Evolutionary conservation across 2,113 vertebrate species (phyloP), one percentile per base, ranked within the genome.

Genomic region (Austrofundulus limnaeus): DNA sequence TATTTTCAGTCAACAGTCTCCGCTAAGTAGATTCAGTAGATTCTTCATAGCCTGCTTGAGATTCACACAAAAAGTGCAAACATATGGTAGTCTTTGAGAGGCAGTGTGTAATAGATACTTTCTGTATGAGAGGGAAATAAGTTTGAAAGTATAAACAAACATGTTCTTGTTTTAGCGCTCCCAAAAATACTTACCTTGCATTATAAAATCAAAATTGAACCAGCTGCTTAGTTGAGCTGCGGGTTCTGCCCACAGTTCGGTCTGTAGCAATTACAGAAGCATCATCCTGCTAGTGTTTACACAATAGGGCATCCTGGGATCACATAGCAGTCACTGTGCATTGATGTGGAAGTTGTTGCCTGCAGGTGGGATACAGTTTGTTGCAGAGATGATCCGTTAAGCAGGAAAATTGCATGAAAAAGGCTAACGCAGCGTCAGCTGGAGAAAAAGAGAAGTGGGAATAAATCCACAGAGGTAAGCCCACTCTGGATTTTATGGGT

Each of bases 381-480:
- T 66, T 51, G 59, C 56, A 61, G 38, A 66, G 37, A 61, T 28
- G 48, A 58, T 81, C 85, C 61, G 68, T 57, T 50, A 72, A 71
- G 69, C 56, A 69, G 61, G 54, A 66, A 78, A 43, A 62, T n/a
- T n/a, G n/a, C n/a, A n/a, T n/a, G n/a, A 68, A 64, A 57, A 59
- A 75, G 67, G 53, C 59, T 48, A 64, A 77, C 65, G 69, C 46
- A 70, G 56, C 42, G 42, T 71, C 59, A 61, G 49, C 42, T 11
- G 14, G 46, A 68, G 55, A 13, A n/a, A n/a, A n/a, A 4, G 47
- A 70, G 62, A 42, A 74, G 52, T 61, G 66, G 41, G 55, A 55
- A 62, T 12, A 68, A 74, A 77, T 86, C 77, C 79, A 70, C 66
- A 57, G 57, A 74, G 58, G 66, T 48, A 83, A 88, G 70, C 77